phyloP scores from a whole-genome alignment of 1,140 invertebrate genomes.

The Marisa cornuarietis region DNA sequence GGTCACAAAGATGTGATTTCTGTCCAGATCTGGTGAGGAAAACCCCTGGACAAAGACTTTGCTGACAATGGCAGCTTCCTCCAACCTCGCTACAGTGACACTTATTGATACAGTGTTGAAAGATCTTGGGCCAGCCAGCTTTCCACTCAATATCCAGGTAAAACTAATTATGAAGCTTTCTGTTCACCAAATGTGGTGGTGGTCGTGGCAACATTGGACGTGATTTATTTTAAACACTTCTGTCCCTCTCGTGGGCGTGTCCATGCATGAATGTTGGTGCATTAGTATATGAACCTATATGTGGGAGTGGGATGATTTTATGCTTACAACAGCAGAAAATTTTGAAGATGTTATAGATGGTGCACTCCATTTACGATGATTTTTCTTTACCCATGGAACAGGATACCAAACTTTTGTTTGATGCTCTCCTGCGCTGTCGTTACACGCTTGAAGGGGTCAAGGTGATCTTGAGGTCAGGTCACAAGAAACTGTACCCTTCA shows the following conservation, averaged over 20 bases:
- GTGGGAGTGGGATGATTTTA: too few species aligned
- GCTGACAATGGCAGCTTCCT: conserved; percentile 1
- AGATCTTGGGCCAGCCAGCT: conserved; percentile 2
- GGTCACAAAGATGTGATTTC: too few species aligned
- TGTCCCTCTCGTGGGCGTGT: too few species aligned
- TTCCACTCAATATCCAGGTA: conserved; percentile 9
- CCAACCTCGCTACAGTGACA: background rate
- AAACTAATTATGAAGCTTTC: background rate
- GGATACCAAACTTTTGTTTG: conserved; percentile 33
- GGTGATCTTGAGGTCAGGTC: conserved; percentile 30
- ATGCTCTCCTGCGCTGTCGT: conserved; percentile 27
- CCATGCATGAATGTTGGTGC: too few species aligned
- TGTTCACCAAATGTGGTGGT: background rate
- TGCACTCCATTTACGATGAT: background rate
- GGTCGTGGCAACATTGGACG: background rate
- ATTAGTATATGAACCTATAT: too few species aligned
- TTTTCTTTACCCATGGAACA: conserved; percentile 18
- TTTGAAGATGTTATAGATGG: too few species aligned
- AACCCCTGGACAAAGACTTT: conserved; percentile 10
- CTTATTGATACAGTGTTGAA: conserved; percentile 10
- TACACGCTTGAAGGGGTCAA: conserved; percentile 38
- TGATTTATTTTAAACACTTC: background rate
- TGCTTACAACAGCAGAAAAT: too few species aligned
- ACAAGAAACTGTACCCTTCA: conserved; percentile 32
- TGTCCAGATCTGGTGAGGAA: conserved; percentile 5